Percentiles rank a stretch among this genome's conserved stretches.
Evolutionary conservation across 1,140 invertebrate species (phyloP).

Genomic region (Apis florea): DNA sequence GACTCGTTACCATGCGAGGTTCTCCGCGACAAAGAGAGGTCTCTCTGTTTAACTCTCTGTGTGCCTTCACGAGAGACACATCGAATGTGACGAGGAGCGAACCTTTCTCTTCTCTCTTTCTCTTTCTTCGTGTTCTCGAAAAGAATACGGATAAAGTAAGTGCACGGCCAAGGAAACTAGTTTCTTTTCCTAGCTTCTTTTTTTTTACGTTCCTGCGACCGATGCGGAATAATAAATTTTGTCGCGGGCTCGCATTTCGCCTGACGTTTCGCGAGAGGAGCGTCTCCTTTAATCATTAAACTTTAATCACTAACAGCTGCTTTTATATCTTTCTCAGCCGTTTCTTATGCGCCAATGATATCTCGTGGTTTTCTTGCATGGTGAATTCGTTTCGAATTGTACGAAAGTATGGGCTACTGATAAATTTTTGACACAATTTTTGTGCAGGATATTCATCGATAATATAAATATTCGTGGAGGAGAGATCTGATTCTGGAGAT

Average conservation of each 20-base stretch:
- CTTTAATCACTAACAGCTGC: constrained; percentile 3
- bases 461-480: no score
- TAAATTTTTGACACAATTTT: no score
- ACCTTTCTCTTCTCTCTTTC: background rate
- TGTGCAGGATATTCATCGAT: no score
- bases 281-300: constrained; percentile 3
- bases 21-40: constrained; percentile 25
- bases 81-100: constrained; percentile 3
- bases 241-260: background rate
- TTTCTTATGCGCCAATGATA: background rate
- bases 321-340: background rate
- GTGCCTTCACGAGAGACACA: constrained; percentile 20
- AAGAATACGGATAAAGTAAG: constrained; percentile 35
- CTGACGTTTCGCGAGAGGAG: background rate
- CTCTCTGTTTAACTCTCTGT: constrained; percentile 44
- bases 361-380: constrained; percentile 17
- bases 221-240: constrained; percentile 24
- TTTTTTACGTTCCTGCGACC: background rate
- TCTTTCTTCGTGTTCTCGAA: constrained; percentile 42
- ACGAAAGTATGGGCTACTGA: no score
- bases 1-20: constrained; percentile 47
- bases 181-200: constrained; percentile 31
- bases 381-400: no score
- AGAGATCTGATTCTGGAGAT: no score
- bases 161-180: constrained; percentile 6